A percentile compares a stretch with the other conserved stretches of the same genome.
These are phyloP conservation scores for Lytechinus variegatus DNA, from an alignment of 35 echinoderm and acorn worm species.

Conservation along the genomic window DNA sequence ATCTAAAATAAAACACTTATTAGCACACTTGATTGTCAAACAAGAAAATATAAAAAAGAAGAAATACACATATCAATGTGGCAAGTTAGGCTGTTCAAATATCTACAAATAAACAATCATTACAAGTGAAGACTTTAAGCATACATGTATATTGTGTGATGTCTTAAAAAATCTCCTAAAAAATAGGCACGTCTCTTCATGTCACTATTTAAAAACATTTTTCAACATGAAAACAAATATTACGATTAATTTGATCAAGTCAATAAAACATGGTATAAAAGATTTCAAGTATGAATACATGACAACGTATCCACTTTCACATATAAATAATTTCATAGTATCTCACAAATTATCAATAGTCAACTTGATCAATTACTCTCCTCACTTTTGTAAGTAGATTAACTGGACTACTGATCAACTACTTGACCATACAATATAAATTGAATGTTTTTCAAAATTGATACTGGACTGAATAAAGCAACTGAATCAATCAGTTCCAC, in stretches of 20 bases:
- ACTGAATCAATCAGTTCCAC: background rate
- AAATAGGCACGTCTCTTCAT: background rate
- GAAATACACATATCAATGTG: background rate
- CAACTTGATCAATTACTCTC: too few relatives aligned
- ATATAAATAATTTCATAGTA: background rate
- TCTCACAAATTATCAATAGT: too few relatives aligned
- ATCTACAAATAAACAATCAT: background rate
- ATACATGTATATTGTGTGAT: background rate
- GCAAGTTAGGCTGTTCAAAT: conserved; percentile 3
- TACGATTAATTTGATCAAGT: background rate
- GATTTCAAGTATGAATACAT: background rate
- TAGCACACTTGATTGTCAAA: conserved; percentile 49
- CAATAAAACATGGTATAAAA: background rate
- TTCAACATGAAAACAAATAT: conserved; percentile 13
- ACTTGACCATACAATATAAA: too few relatives aligned
- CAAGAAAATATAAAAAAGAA: background rate
- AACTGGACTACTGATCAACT: too few relatives aligned
- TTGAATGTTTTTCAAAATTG: background rate
- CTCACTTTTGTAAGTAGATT: too few relatives aligned
- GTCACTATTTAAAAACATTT: background rate
- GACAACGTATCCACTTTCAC: background rate
- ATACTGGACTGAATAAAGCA: background rate
- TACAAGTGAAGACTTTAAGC: background rate
- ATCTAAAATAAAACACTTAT: background rate
- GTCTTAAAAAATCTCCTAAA: background rate